A percentile compares a stretch with the other conserved stretches of the same genome.
These are phyloP conservation scores for Spea hammondii DNA, from an alignment of 2,797 vertebrate species.

Conservation along the genomic window DNA sequence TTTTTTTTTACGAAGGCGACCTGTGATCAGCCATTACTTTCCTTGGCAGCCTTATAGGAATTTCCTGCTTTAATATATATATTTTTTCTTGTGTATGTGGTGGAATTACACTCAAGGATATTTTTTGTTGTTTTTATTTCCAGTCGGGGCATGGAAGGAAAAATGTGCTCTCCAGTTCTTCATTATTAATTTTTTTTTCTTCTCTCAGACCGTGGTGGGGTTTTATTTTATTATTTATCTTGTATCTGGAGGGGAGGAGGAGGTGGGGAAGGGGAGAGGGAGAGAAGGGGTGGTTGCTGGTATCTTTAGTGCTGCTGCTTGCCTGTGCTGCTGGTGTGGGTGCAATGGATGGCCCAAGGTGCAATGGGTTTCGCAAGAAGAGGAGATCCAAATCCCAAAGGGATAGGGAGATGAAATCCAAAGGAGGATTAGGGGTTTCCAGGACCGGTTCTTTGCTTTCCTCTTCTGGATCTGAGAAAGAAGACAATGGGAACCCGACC, in stretches of 20 bases:
- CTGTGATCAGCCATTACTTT: slow-evolving; percentile 71
- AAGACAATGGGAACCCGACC: slow-evolving; percentile 77
- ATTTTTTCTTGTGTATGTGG: slow-evolving; percentile 58
- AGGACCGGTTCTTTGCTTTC: slow-evolving; percentile 65
- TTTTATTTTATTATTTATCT: slow-evolving; percentile 52
- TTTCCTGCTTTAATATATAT: slow-evolving; percentile 59
- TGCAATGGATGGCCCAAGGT: slow-evolving; percentile 89
- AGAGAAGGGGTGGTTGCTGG: slow-evolving; percentile 49
- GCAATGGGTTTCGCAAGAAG: slow-evolving; percentile 85
- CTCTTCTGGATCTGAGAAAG: slow-evolving; percentile 86
- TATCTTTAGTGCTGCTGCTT: slow-evolving; percentile 60
- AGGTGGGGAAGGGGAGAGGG: slow-evolving; percentile 64
- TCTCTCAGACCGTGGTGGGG: slow-evolving; percentile 44
- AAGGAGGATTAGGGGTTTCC: slow-evolving; percentile 55
- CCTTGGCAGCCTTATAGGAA: slow-evolving; percentile 71
- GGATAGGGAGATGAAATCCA: slow-evolving; percentile 77
- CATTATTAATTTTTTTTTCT: slow-evolving; percentile 18
- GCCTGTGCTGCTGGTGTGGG: slow-evolving; percentile 52
- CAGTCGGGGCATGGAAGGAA: slow-evolving; percentile 23
- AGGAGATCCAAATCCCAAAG: slow-evolving; percentile 88
- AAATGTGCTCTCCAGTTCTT: slow-evolving; percentile 31
- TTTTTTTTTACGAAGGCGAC: slow-evolving; percentile 67
- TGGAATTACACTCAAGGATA: slow-evolving; percentile 64
- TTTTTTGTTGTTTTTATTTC: slow-evolving; percentile 24
- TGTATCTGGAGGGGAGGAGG: slow-evolving; percentile 58